A percentile compares a stretch with the other conserved stretches of the same genome.
phyloP scores from a whole-genome alignment of 1,140 invertebrate genomes.

The Drosophila bocqueti region DNA sequence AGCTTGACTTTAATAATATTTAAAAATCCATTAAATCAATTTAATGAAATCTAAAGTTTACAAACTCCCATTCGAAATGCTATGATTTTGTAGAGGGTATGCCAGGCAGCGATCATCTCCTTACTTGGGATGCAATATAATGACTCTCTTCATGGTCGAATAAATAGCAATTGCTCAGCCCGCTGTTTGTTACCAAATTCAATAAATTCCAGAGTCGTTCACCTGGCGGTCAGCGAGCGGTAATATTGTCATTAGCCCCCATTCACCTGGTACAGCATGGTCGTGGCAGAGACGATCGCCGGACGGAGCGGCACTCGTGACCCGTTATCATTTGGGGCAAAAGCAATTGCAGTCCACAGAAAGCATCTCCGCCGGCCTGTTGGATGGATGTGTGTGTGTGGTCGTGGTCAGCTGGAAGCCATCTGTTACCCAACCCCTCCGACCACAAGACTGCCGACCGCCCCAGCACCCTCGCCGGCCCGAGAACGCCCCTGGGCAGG shows the following conservation, averaged over 20 bases:
- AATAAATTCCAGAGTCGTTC: conserved; percentile 52
- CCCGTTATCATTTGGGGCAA: conserved; percentile 52
- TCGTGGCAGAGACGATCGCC: conserved; percentile 2
- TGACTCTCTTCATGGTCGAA: conserved; percentile 45
- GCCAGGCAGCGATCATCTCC: not conserved
- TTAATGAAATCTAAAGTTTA: not conserved
- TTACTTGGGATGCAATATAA: conserved; percentile 17
- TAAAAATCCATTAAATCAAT: too few species aligned
- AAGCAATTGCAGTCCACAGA: conserved; percentile 40
- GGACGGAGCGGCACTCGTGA: conserved; percentile 24
- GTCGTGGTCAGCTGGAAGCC: conserved; percentile 62
- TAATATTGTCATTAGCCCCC: conserved; percentile 69
- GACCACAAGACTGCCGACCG: conserved; percentile 5
- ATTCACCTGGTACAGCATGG: not conserved
- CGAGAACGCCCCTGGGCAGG: conserved; percentile 28
- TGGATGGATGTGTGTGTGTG: conserved; percentile 24
- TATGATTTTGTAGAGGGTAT: conserved; percentile 17
- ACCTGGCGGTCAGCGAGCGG: conserved; percentile 33
- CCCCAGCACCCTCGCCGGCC: not conserved
- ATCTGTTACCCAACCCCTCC: conserved; percentile 53
- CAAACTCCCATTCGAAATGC: too few species aligned
- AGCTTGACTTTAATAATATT: not conserved
- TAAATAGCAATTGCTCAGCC: conserved; percentile 46
- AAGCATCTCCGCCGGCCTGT: conserved; percentile 6
- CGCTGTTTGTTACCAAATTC: conserved; percentile 52